Evolutionary conservation across 2,113 vertebrate species (phyloP).

Genomic region (Syngnathoides biaculeatus): DNA sequence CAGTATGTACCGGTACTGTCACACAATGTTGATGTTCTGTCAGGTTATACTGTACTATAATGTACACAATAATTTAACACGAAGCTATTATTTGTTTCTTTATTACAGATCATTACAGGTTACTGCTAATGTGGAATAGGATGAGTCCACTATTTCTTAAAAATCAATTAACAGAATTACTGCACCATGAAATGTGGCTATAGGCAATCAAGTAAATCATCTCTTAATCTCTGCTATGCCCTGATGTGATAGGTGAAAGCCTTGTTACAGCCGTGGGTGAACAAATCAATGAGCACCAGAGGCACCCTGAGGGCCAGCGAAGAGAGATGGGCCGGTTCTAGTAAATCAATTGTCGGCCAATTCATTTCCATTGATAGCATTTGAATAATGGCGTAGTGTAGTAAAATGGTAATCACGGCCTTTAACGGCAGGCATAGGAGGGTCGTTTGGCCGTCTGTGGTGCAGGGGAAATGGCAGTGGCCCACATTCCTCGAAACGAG

Average conservation of each 20-base stretch:
- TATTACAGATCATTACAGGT: not conserved
- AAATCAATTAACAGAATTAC: not conserved
- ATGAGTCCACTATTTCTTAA: not conserved
- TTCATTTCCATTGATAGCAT: conserved; percentile 71
- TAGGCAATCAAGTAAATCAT: not conserved
- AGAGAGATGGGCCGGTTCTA: conserved; percentile 36
- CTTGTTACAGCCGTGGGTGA: conserved; percentile 35
- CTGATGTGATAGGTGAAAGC: conserved; percentile 23
- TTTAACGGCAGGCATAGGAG: conserved; percentile 30
- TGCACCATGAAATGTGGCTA: not conserved
- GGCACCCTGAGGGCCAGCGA: conserved; percentile 38
- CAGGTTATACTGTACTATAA: not conserved
- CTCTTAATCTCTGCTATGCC: not conserved
- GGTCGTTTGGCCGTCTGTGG: conserved; percentile 19
- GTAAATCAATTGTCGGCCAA: conserved; percentile 68
- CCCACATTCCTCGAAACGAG: conserved; percentile 35
- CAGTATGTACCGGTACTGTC: too few relatives aligned
- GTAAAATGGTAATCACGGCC: conserved; percentile 63
- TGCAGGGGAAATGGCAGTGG: conserved; percentile 29
- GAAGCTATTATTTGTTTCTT: not conserved
- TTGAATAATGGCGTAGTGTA: conserved; percentile 58
- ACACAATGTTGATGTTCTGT: not conserved
- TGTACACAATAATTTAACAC: not conserved
- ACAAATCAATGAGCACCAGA: conserved; percentile 57
- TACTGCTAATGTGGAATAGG: not conserved